phyloP scores from a whole-genome alignment of 2,888 invertebrate species.

The Volucella bombylans region DNA sequence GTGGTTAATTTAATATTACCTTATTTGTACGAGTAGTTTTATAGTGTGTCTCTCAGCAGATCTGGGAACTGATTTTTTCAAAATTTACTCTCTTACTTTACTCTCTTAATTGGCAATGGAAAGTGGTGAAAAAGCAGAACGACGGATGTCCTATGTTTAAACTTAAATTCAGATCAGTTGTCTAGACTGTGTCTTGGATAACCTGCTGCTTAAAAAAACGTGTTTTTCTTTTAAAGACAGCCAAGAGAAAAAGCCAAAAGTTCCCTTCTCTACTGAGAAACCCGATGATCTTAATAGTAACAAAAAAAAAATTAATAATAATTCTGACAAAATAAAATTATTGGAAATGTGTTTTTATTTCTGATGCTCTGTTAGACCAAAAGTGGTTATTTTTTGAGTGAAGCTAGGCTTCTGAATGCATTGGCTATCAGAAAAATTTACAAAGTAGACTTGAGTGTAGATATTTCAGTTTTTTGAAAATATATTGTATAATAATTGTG shows the following conservation, averaged over 20 bases:
- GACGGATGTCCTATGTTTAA: too few relatives aligned
- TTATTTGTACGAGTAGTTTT: conserved; percentile 21
- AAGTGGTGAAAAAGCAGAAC: too few relatives aligned
- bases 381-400: conserved; percentile 5
- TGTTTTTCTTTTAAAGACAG: too few relatives aligned
- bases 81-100: too few relatives aligned
- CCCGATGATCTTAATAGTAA: too few relatives aligned
- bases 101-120: too few relatives aligned
- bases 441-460: not conserved
- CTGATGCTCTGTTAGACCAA: not conserved
- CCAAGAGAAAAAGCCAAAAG: too few relatives aligned
- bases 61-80: too few relatives aligned
- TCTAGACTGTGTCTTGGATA: too few relatives aligned
- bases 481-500: conserved; percentile 31
- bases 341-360: conserved; percentile 2
- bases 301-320: not conserved
- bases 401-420: conserved; percentile 17
- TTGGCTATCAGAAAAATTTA: not conserved
- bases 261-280: too few relatives aligned
- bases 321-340: conserved; percentile 3
- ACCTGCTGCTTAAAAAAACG: too few relatives aligned
- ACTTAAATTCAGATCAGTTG: too few relatives aligned
- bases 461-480: not conserved
- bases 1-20: conserved; percentile 20
- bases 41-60: not conserved